phyloP scores from a whole-genome alignment of 2,797 vertebrate species.

The Paguma larvata region DNA sequence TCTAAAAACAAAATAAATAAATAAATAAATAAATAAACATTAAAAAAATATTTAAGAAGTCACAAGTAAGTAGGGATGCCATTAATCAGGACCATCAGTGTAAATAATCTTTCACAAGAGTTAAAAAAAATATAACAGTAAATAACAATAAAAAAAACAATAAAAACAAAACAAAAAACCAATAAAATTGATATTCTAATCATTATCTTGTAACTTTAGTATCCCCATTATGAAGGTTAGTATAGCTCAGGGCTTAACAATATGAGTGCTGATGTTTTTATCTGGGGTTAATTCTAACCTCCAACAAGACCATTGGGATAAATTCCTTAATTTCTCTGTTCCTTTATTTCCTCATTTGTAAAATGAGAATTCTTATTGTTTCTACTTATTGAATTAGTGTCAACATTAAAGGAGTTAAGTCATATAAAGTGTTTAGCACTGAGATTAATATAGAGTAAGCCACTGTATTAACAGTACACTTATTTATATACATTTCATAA shows the following conservation, averaged over 20 bases:
- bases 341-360: background rate
- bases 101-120: background rate
- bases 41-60: background rate
- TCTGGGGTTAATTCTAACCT: background rate
- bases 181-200: background rate
- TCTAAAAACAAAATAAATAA: too few relatives aligned
- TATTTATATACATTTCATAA: background rate
- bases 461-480: background rate
- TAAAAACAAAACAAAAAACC: too few relatives aligned
- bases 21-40: too few relatives aligned
- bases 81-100: background rate
- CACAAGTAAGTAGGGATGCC: background rate
- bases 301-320: background rate
- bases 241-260: background rate
- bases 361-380: background rate
- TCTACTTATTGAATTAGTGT: background rate
- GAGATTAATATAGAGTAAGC: background rate
- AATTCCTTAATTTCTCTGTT: background rate
- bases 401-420: slow-evolving; percentile 16
- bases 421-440: background rate
- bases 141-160: too few relatives aligned
- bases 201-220: background rate
- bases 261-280: background rate
- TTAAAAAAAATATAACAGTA: background rate
- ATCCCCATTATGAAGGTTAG: background rate